Base-by-base conservation (phyloP, 2,888 invertebrate genomes). In the Amiota mariae region DNA sequence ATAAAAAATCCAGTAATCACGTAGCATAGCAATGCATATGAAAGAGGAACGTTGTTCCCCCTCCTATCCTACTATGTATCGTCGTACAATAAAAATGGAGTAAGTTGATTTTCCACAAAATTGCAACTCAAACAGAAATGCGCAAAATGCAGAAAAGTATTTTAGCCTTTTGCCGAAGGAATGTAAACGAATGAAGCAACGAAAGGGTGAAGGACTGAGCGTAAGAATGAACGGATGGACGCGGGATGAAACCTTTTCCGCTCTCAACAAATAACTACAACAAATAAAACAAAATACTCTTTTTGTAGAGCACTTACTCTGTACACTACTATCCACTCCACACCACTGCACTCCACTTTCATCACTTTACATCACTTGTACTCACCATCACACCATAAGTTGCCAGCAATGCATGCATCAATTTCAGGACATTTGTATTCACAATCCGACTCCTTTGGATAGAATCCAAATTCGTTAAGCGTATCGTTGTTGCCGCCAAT, bases 321-420 rank as follows among this genome's bases (percentile, higher is more conserved):
- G 12, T 13, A 12, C 1, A 4, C 51, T 18, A 64, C 46, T 46
- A 20, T 20, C 20, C 66, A n/a, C n/a, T n/a, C n/a, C n/a, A n/a
- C n/a, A n/a, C n/a, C n/a, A n/a, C n/a, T n/a, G n/a, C n/a, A n/a
- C n/a, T n/a, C n/a, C n/a, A 59, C 72, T 51, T 48, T 24, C 61
- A 70, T 59, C 63, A 12, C 15, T 11, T 11, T 51, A 68, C 36
- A n/a, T n/a, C 66, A 66, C 71, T 70, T 78, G 87, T 87, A 89
- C 87, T 91, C 91, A 80, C 94, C 94, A 88, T 94, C 94, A 89
- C 95, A 95, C 94, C 94, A 95, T 81, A 95, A 91, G 83, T 92
- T 92, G 74, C 92, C 91, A 87, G 93, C 92, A 88, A 95, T 95
- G 90, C 95, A 96, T 63, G 95, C 95, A 87, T 93, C 94, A 84